Base-by-base conservation (phyloP, 2,888 invertebrate species). In the Megaustenia siamemsis region DNA sequence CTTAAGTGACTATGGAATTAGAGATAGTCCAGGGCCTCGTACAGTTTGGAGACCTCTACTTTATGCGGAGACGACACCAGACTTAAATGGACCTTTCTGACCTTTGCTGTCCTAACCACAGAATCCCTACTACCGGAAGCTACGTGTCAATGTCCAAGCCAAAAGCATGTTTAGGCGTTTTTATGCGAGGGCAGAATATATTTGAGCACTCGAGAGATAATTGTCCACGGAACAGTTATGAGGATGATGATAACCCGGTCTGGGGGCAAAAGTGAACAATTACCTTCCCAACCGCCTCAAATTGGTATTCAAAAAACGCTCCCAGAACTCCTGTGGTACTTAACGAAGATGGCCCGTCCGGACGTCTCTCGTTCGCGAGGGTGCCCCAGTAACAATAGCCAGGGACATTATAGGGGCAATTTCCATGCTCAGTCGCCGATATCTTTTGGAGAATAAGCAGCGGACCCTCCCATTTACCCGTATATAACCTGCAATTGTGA, bases 331-430 rank as follows among this genome's bases (percentile, higher is more conserved):
- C 4, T 21, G 49, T 28, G 49, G 49, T 32, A 49, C 73, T 49
- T 49, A 49, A 73, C 2, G 21, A 32, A 28, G 63, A 28, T 10
- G 43, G 40, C 66, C 28, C 43, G 40, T 66, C n/a, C 28, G 10
- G 21, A 43, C 43, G n/a, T 66, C 63, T 78, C 38, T 40, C 63
- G 43, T 15, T 78, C 78, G n/a, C 24, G 8, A 63, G n/a, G 63
- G 43, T 43, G 66, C 66, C 40, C 40, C 66, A 43, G 63, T 28
- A 43, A 78, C 78, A 78, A 78, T 78, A 28, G 28, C 10, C 43
- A 15, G 43, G 63, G 63, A 78, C 28, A 35, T 78, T 78, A 78
- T 78, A 78, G 43, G 78, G 78, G 78, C 66, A 78, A 78, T 78
- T 78, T 78, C 63, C 78, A 66, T 78, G 78, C 78, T 45, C 78